A percentile compares a stretch with the other conserved stretches of the same genome.
These are phyloP conservation scores for Vimba vimba DNA, from an alignment of 2,113 vertebrate species.

Conservation along the genomic window DNA sequence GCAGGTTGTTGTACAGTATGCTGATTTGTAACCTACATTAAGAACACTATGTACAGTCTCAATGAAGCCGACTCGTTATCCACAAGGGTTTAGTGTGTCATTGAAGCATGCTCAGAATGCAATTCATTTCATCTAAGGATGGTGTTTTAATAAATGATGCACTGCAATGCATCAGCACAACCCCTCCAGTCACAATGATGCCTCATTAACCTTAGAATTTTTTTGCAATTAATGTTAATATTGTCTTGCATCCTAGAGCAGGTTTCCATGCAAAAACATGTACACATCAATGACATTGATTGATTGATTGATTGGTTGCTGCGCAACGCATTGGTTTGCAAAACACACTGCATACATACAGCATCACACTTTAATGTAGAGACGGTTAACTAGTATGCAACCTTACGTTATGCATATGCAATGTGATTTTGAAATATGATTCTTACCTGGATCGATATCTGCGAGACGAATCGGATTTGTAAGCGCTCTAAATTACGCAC, in stretches of 20 bases:
- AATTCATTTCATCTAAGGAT: background rate
- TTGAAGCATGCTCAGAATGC: background rate
- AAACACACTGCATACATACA: background rate
- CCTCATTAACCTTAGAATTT: background rate
- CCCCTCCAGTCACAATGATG: background rate
- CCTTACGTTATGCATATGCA: background rate
- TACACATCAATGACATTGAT: constrained; percentile 24
- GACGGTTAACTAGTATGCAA: background rate
- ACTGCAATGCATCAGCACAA: background rate
- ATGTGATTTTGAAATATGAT: background rate
- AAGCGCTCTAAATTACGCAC: background rate
- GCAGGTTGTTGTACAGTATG: constrained; percentile 28
- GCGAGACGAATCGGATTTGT: background rate
- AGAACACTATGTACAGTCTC: constrained; percentile 60
- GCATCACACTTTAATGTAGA: background rate
- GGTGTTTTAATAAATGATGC: constrained; percentile 8
- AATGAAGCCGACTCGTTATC: background rate
- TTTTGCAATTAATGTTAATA: background rate
- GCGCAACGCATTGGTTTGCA: constrained; percentile 30
- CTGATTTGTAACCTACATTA: constrained; percentile 50
- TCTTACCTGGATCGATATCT: constrained; percentile 21
- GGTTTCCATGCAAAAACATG: constrained; percentile 11
- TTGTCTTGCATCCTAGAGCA: background rate
- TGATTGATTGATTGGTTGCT: constrained; percentile 33
- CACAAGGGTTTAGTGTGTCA: background rate